Evolutionary conservation across 1,140 invertebrate species (phyloP).

Genomic region (Sesamia nonagrioides): DNA sequence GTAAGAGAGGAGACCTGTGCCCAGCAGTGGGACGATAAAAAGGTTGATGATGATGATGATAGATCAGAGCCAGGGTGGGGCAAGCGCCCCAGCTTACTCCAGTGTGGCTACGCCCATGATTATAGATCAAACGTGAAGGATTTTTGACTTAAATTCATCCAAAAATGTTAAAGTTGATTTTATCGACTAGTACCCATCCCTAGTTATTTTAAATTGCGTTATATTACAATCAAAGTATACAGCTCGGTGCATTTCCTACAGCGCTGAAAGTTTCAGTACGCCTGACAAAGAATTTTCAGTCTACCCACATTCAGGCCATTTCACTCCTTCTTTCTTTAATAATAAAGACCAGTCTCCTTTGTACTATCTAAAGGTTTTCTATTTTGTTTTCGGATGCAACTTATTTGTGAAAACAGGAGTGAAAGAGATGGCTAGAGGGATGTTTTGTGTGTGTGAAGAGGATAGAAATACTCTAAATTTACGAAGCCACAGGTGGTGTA

Average conservation of each 20-base stretch:
- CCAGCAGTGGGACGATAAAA: no score
- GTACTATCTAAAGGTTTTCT: slow-evolving; percentile 72
- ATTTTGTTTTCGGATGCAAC: slow-evolving; percentile 86
- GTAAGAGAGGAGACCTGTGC: no score
- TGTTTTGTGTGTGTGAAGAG: slow-evolving; percentile 58
- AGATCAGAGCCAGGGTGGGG: no score
- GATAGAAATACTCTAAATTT: slow-evolving; percentile 82
- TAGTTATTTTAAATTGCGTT: slow-evolving; percentile 85
- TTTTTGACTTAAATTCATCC: slow-evolving; percentile 45
- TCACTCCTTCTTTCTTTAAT: slow-evolving; percentile 53
- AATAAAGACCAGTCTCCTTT: slow-evolving; percentile 59
- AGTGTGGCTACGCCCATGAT: no score
- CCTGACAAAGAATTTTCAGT: slow-evolving; percentile 78
- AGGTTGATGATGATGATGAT: no score
- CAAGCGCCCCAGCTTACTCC: no score
- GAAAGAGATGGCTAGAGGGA: slow-evolving; percentile 64
- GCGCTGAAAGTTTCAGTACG: slow-evolving; percentile 77
- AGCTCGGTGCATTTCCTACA: slow-evolving; percentile 76
- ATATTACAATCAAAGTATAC: slow-evolving; percentile 85
- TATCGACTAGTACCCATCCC: slow-evolving; percentile 61
- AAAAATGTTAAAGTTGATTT: slow-evolving; percentile 39
- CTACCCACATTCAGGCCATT: slow-evolving; percentile 51
- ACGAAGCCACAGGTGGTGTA: slow-evolving; percentile 86
- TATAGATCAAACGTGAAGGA: not conserved
- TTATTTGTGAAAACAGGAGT: slow-evolving; percentile 85